Base-by-base conservation (phyloP, 2,888 invertebrate genomes). In the Diarsia brunnea region DNA sequence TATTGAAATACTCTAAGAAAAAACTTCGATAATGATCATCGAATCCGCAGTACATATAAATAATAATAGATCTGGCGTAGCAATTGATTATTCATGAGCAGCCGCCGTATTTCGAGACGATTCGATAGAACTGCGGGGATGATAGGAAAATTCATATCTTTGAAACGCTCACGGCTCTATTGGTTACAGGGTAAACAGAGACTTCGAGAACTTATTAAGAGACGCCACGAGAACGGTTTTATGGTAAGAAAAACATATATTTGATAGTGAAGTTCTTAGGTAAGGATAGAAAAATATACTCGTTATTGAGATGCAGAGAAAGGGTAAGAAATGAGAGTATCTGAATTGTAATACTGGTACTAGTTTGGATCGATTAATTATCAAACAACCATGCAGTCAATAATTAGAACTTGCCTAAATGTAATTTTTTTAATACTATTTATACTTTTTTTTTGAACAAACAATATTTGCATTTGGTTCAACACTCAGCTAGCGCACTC, bases 11-110 rank as follows among this genome's bases (percentile, higher is more conserved):
- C 83, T 69, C 70, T 61, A 75, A 73, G 82, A 78, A 82, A 88
- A 86, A 76, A 80, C 86, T 85, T 84, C 79, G 71, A 69, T 82
- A 87, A 89, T 87, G 81, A 81, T 82, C 80, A 75, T 75, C 67
- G 85, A 83, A 88, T 84, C 85, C 77, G 63, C 70, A 86, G 83
- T 84, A 87, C 84, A 88, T 84, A 89, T 79, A 85, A 88, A 89
- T 88, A 73, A 85, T 82, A 76, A 87, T 87, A 89, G 84, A 85
- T 85, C 82, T 81, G 81, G 82, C 81, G 84, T 84, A 84, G 81
- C 88, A 89, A 91, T 91, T 90, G 90, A 90, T 90, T 91, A 91
- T 91, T 91, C 91, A 91, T 90, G 89, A 90, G 68, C 80, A 78
- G 82, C 73, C 84, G 79, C 87, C 88, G 89, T 88, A 89, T 87